A percentile compares a stretch with the other conserved stretches of the same genome.
Conservation (phyloP, 2,113 vertebrate genomes). For the Elephas maximus region DNA sequence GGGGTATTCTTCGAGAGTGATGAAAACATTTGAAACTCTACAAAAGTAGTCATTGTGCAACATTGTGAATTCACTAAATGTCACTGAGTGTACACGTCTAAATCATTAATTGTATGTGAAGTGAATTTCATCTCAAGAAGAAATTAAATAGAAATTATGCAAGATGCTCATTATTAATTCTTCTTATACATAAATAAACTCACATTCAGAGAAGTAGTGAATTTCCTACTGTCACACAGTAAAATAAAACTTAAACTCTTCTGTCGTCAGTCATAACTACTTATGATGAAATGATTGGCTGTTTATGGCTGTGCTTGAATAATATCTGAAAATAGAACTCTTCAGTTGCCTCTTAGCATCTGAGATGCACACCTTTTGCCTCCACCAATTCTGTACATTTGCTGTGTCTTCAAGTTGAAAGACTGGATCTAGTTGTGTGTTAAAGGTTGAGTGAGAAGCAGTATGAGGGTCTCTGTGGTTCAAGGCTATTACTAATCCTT, state of each 20-base stretch:
- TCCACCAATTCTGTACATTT: neutral
- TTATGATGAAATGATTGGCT: neutral
- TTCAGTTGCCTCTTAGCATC: neutral
- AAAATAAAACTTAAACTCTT: conserved; percentile 23
- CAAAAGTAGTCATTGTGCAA: too few species aligned
- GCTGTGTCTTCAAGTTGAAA: conserved; percentile 9
- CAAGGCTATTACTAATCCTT: neutral
- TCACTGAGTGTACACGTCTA: too few species aligned
- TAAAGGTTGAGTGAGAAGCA: neutral
- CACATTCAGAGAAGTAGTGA: neutral
- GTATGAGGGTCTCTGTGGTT: neutral
- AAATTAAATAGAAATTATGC: neutral
- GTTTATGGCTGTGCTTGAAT: too few species aligned
- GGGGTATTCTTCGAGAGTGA: neutral
- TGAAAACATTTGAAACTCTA: too few species aligned
- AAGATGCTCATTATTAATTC: neutral
- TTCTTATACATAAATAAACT: neutral
- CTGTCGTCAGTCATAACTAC: neutral
- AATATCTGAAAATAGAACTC: conserved; percentile 4
- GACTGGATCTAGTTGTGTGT: neutral
- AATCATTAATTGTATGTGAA: too few species aligned
- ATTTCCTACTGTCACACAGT: neutral
- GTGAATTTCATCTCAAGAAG: neutral
- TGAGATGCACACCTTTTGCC: neutral
- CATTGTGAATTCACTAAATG: too few species aligned